Conservation (phyloP, 2,888 invertebrate species). For the Marronus borbonicus region DNA sequence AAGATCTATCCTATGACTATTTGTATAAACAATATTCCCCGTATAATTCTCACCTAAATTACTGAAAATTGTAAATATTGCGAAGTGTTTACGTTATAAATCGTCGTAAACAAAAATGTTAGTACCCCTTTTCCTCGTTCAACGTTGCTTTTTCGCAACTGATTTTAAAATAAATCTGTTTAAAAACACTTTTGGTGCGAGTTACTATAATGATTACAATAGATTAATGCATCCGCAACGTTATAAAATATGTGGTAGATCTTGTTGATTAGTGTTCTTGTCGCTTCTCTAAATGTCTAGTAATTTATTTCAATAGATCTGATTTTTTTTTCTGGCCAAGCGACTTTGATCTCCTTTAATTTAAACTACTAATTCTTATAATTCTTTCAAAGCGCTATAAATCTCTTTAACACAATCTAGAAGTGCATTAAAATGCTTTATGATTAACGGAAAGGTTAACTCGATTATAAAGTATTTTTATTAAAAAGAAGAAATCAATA, state of each 20-base stretch:
- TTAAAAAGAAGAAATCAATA: constrained; percentile 2
- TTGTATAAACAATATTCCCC: constrained; percentile 17
- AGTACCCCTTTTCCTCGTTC: background rate
- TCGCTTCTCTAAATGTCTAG: background rate
- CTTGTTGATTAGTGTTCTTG: constrained; percentile 7
- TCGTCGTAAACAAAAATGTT: constrained; percentile 17
- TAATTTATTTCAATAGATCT: constrained; percentile 5
- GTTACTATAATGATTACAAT: background rate
- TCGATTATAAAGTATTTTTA: background rate
- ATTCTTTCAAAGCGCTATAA: background rate
- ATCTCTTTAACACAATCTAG: background rate
- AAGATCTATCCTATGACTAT: constrained; percentile 10
- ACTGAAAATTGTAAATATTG: constrained; percentile 21
- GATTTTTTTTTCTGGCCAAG: background rate
- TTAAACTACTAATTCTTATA: background rate
- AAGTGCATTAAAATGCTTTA: too few species aligned
- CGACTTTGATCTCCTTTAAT: constrained; percentile 7
- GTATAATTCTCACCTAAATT: constrained; percentile 21
- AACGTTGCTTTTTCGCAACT: background rate
- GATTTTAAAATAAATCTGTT: constrained; percentile 9
- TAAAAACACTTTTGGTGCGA: background rate
- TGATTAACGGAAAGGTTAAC: constrained; percentile 2
- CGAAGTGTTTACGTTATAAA: constrained; percentile 20
- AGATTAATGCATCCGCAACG: background rate
- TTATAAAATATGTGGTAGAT: constrained; percentile 8